Conservation (phyloP, 2,797 vertebrate species). For the Selene dorsalis region DNA sequence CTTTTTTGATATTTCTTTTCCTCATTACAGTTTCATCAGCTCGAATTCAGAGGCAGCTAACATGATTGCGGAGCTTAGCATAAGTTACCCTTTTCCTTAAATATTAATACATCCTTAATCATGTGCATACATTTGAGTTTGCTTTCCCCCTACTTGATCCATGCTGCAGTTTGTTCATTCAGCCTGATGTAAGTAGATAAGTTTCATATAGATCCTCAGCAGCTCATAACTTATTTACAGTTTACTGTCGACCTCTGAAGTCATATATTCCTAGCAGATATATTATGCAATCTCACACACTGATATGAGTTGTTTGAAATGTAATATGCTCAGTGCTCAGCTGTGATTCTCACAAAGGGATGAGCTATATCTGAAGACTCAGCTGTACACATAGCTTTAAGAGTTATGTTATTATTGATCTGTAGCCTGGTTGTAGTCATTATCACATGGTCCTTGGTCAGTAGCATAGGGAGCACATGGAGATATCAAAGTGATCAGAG, state of each 20-base stretch:
- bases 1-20: conserved; percentile 27
- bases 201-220: not conserved
- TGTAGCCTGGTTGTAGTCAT: not conserved
- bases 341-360: conserved; percentile 6
- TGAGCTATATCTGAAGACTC: not conserved
- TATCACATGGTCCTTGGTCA: conserved; percentile 9
- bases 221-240: conserved; percentile 42
- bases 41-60: conserved; percentile 31
- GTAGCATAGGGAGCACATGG: conserved; percentile 16
- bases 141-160: conserved; percentile 16
- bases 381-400: not conserved
- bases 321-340: conserved; percentile 15
- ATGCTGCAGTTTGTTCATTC: conserved; percentile 35
- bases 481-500: conserved; percentile 13
- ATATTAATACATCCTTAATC: conserved; percentile 37
- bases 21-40: conserved; percentile 53
- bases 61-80: conserved; percentile 26
- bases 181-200: conserved; percentile 2
- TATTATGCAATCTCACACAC: conserved; percentile 30
- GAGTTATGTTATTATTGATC: not conserved
- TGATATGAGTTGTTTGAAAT: conserved; percentile 15
- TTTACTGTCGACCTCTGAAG: conserved; percentile 33
- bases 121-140: conserved; percentile 30
- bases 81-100: conserved; percentile 30
- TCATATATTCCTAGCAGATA: conserved; percentile 27